Evolutionary conservation across 37 sponge, comb jelly and placozoan genomes (phyloP), one percentile per base, ranked within the genome.

Genomic region (Spongia lamella): DNA sequence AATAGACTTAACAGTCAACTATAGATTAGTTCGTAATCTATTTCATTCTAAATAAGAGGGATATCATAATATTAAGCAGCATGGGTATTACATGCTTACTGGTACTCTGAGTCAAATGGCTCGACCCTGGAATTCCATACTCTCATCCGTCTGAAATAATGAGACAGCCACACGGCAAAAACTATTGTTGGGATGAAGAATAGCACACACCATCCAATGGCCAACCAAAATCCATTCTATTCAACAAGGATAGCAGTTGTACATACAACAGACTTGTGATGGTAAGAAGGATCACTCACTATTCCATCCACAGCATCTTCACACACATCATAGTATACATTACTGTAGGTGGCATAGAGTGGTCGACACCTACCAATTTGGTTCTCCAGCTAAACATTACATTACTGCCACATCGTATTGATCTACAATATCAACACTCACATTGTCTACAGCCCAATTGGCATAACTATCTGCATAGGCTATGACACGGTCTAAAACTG

Each of bases 141-240:
- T n/a, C n/a, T 78, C 63, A 58, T 70, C 66, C 38, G 82, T 30
- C 82, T 58, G 53, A 43, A 88, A 55, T 50, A 90, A 0, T 55
- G 67, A 0, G 84, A 77, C 7, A 73, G 49, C 17, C 86, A 30
- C 15, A 91, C 80, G 52, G 86, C 54, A 27, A 83, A 70, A 35
- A 91, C 79, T 43, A 86, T 83, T 22, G 78, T 56, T 21, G 92
- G 84, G 16, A 86, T 55, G 55, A 91, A 91, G 69, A 91, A 63
- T 29, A 81, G 53, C 0, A 61, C 75, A 68, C 91, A 90, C 79
- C 80, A 76, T 11, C 91, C 91, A 22, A 90, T 63, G 31, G 91
- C 81, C 79, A 76, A 78, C 91, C 91, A 90, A 75, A 90, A 90
- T 24, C 78, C 91, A 73, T 82, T 90, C 91, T 90, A 75, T 17